Evolutionary conservation across 2,888 invertebrate genomes (phyloP).

Genomic region (Diarsia mendica): DNA sequence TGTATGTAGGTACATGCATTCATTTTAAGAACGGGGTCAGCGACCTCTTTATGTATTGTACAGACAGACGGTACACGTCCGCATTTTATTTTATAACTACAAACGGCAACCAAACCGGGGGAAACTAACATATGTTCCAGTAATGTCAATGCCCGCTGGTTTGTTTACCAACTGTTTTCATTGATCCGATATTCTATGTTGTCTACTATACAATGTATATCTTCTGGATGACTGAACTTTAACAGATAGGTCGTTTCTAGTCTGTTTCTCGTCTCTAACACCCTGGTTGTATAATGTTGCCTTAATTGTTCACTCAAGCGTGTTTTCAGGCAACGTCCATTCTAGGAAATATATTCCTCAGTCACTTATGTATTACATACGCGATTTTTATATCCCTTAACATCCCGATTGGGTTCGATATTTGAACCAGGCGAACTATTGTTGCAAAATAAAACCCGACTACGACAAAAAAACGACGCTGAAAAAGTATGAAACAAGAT

Average conservation of each 20-base stretch:
- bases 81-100: slow-evolving; percentile 84
- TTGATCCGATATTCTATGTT: slow-evolving; percentile 64
- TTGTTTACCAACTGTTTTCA: slow-evolving; percentile 74
- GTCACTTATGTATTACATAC: neutral
- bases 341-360: neutral
- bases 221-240: slow-evolving; percentile 14
- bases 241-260: slow-evolving; percentile 30
- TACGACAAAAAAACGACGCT: no score
- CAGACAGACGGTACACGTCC: slow-evolving; percentile 83
- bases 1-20: slow-evolving; percentile 70
- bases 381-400: neutral
- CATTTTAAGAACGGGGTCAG: slow-evolving; percentile 76
- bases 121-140: slow-evolving; percentile 76
- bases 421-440: slow-evolving; percentile 24
- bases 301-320: slow-evolving; percentile 10
- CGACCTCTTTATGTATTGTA: slow-evolving; percentile 84
- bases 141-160: slow-evolving; percentile 77
- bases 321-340: neutral
- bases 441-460: no score
- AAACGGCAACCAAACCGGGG: slow-evolving; percentile 70
- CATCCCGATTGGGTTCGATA: neutral
- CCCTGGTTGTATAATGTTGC: slow-evolving; percentile 14
- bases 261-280: slow-evolving; percentile 28
- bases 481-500: no score
- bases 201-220: slow-evolving; percentile 25